phyloP scores from a whole-genome alignment of 2,113 vertebrate genomes.

The Rhinolophus ferrumequinum region DNA sequence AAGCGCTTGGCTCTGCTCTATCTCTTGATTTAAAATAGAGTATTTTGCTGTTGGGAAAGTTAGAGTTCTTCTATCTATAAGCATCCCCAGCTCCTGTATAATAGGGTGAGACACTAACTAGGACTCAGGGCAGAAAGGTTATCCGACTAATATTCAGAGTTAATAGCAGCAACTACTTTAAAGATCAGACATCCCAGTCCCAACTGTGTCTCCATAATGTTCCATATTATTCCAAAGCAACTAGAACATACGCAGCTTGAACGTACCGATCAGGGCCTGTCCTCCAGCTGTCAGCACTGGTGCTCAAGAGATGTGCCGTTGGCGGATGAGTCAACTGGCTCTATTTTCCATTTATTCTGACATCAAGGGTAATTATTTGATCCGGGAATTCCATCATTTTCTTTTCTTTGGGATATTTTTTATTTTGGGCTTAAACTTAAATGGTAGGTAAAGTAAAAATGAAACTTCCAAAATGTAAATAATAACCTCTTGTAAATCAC shows the following conservation, averaged over 20 bases:
- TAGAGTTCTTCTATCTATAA: not conserved
- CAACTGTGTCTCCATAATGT: not conserved
- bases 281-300: not conserved
- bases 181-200: not conserved
- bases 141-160: not conserved
- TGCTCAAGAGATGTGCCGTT: not conserved
- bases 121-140: not conserved
- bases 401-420: not conserved
- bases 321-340: not conserved
- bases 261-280: accelerated
- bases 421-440: not conserved
- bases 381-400: not conserved
- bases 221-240: not conserved
- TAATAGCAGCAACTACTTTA: not conserved
- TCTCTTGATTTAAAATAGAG: not conserved
- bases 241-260: accelerated
- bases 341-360: not conserved
- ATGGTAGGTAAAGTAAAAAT: not conserved
- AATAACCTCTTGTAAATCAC: not conserved
- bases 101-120: not conserved
- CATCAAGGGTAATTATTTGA: not conserved
- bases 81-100: not conserved
- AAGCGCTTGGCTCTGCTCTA: not conserved
- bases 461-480: not conserved
- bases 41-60: not conserved